Evolutionary conservation across 2,113 vertebrate genomes (phyloP).

Genomic region (Mobula birostris): DNA sequence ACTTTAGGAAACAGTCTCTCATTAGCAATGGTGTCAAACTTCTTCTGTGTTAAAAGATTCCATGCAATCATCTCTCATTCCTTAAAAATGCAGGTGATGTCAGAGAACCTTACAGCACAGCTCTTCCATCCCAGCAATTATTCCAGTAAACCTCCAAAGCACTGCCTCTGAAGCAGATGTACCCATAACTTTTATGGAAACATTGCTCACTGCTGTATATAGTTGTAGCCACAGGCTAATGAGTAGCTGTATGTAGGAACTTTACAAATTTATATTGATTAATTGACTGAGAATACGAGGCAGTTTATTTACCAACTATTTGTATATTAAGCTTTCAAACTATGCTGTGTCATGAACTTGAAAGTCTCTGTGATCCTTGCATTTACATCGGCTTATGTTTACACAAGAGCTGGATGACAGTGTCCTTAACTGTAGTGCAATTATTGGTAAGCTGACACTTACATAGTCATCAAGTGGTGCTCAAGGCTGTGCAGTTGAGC

Average conservation of each 20-base stretch:
- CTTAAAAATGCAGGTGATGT: too few relatives aligned
- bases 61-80: too few relatives aligned
- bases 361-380: background rate
- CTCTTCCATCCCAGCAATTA: too few relatives aligned
- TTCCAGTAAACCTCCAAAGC: too few relatives aligned
- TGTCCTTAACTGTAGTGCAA: background rate
- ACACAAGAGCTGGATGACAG: background rate
- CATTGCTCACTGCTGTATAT: background rate
- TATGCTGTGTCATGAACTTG: background rate
- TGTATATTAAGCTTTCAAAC: background rate
- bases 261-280: background rate
- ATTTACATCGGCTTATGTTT: background rate
- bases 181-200: background rate
- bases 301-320: background rate
- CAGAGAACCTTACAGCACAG: too few relatives aligned
- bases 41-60: too few relatives aligned
- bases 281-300: background rate
- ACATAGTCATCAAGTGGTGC: background rate
- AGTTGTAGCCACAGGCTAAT: background rate
- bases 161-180: too few relatives aligned
- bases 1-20: too few relatives aligned
- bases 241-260: background rate
- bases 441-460: constrained; percentile 10
- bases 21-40: too few relatives aligned
- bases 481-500: background rate